phyloP scores from a whole-genome alignment of 2,888 invertebrate genomes.

The Dromius quadrimaculatus region DNA sequence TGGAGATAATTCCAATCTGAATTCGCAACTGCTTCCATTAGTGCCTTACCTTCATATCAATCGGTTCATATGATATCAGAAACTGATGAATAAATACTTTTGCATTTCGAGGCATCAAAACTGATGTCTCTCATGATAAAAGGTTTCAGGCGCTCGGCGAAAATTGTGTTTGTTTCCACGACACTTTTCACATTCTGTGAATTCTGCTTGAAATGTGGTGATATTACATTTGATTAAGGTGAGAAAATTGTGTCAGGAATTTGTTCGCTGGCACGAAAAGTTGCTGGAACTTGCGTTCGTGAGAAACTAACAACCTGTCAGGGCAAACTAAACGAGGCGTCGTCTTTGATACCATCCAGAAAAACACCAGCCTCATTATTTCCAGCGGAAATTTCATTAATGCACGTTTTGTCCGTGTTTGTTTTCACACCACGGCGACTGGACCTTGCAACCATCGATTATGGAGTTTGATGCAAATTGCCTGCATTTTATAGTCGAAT shows the following conservation, averaged over 20 bases:
- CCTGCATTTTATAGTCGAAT: neutral
- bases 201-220: constrained; percentile 39
- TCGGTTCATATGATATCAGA: no score
- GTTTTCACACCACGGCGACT: neutral
- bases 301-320: constrained; percentile 47
- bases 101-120: neutral
- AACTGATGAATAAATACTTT: no score
- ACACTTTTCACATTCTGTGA: constrained; percentile 31
- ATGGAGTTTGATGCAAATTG: neutral
- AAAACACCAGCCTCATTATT: constrained; percentile 43
- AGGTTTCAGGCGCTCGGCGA: neutral
- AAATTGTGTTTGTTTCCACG: constrained; percentile 20
- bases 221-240: constrained; percentile 37
- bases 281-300: constrained; percentile 31
- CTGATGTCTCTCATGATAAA: neutral
- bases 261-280: constrained; percentile 31
- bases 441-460: neutral
- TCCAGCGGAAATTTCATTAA: constrained; percentile 40
- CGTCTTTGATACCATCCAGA: constrained; percentile 40
- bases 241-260: constrained; percentile 43
- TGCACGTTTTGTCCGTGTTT: constrained; percentile 24
- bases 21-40: constrained; percentile 1
- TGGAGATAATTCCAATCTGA: constrained; percentile 11
- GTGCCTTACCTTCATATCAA: no score
- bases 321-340: constrained; percentile 43